phyloP scores from a whole-genome alignment of 2,888 invertebrate genomes.

The Pomacea canaliculata region DNA sequence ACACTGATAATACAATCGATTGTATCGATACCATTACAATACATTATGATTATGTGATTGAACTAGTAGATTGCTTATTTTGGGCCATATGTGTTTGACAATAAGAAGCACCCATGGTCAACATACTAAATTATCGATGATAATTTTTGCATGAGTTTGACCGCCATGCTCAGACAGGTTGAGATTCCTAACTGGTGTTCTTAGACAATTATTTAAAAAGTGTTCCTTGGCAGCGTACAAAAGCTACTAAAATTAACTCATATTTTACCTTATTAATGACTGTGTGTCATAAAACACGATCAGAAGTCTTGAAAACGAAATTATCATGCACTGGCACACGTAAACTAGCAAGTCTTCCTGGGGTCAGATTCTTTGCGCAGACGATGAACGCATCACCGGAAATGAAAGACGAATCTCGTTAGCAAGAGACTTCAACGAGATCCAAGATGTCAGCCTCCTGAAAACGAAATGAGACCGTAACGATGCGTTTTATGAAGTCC shows the following conservation, averaged over 20 bases:
- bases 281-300: conserved; percentile 23
- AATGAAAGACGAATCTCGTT: conserved; percentile 21
- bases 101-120: conserved; percentile 5
- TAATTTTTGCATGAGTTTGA: conserved; percentile 50
- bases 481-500: background rate
- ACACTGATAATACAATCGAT: no score
- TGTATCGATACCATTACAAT: no score
- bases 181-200: background rate
- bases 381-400: conserved; percentile 29
- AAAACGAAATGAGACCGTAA: background rate
- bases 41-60: no score
- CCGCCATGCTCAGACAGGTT: conserved; percentile 44
- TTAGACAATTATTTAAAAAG: no score
- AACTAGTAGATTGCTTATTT: no score
- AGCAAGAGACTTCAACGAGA: background rate
- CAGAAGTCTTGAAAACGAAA: conserved; percentile 25
- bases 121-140: conserved; percentile 39
- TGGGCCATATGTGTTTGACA: no score
- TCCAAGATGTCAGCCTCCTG: conserved; percentile 17
- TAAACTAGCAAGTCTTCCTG: conserved; percentile 22
- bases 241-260: background rate
- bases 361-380: conserved; percentile 28
- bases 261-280: conserved; percentile 5
- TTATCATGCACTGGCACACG: conserved; percentile 22
- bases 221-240: no score